Base-by-base conservation (phyloP, 2,888 invertebrate species). In the Punctoribates punctum region DNA sequence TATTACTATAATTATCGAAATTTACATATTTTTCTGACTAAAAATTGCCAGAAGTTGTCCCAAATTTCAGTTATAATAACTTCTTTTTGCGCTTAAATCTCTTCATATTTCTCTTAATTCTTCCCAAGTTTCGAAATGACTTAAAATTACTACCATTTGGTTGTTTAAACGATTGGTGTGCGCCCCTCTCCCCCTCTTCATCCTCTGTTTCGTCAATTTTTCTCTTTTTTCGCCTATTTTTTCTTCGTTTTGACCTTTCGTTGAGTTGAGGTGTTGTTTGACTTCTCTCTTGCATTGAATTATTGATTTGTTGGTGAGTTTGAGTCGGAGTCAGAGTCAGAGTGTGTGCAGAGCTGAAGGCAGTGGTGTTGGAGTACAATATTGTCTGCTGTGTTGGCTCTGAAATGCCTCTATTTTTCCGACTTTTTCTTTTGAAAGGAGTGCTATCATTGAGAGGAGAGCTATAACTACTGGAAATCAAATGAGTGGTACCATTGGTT, bases 291-390 rank as follows among this genome's bases (percentile, higher is more conserved):
- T 25, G 27, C 72, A 48, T 42, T 72, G 72, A 42, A 72, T 48
- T 72, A 42, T 48, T 72, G 72, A 72, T 72, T n/a, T 25, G 17
- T 72, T 48, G 72, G 13, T 25, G 11, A 25, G 29, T 15, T 13
- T 25, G 65, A 15, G 9, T n/a, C 20, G 62, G 29, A 62, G 62
- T 62, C 34, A 17, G 29, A 62, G 62, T 62, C 34, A 17, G 72
- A 46, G 72, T 46, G 17, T 48, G 42, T 48, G 46, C 46, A 20
- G 46, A 72, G 72, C 48, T 13, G 25, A 72, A 38, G 46, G 48
- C 46, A 72, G n/a, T 23, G 72, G 46, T 70, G 20, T 70, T 34
- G 62, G 17, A 29, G 46, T 72, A 11, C 25, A 72, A 72, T 72
- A 72, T 48, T 42, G 29, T 20, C 46, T n/a, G 17, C 38, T 67